phyloP scores from a whole-genome alignment of 2,797 vertebrate species.

The Mormyrops attenuatus region DNA sequence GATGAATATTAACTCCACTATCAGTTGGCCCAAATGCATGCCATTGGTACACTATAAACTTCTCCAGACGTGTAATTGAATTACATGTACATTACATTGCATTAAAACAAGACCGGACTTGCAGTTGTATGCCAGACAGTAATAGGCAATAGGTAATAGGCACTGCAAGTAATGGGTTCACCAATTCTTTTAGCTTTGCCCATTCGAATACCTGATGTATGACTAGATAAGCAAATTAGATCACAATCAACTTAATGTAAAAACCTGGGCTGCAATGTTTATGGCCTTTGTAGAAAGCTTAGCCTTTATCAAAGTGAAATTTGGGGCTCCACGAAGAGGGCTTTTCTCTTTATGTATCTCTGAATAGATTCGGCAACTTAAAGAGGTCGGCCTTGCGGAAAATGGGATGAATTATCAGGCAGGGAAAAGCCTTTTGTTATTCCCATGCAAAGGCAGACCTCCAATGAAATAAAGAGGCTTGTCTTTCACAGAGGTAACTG shows the following conservation, averaged over 20 bases:
- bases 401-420: not conserved
- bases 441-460: not conserved
- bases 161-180: not conserved
- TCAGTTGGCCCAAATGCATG: not conserved
- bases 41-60: not conserved
- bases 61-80: not conserved
- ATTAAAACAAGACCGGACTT: not conserved
- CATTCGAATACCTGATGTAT: not conserved
- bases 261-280: not conserved
- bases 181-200: not conserved
- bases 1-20: not conserved
- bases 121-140: not conserved
- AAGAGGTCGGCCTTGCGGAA: not conserved
- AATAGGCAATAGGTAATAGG: not conserved
- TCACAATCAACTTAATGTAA: not conserved
- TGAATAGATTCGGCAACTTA: not conserved
- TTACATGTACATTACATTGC: not conserved
- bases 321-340: not conserved
- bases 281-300: not conserved
- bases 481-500: constrained; percentile 13
- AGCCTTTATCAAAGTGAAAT: not conserved
- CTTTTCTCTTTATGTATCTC: not conserved
- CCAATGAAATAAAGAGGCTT: not conserved
- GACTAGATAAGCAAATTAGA: not conserved
- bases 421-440: not conserved